phyloP scores from a whole-genome alignment of 2,888 invertebrate genomes.

The Melanotus villosus region DNA sequence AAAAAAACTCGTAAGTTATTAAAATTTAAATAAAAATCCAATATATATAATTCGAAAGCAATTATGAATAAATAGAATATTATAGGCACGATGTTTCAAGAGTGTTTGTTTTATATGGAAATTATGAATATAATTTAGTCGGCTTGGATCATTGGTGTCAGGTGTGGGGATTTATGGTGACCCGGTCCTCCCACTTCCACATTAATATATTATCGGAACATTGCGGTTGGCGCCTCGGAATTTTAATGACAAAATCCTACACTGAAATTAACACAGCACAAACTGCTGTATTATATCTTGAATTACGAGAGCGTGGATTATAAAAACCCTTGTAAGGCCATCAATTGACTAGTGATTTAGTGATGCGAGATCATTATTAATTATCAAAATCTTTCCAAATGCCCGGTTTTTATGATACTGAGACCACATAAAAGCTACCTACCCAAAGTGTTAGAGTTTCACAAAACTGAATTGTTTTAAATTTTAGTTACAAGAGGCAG shows the following conservation, averaged over 20 bases:
- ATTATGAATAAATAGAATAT: slow-evolving; percentile 29
- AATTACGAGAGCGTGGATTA: slow-evolving; percentile 18
- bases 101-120: slow-evolving; percentile 59
- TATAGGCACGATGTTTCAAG: slow-evolving; percentile 9
- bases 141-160: slow-evolving; percentile 59
- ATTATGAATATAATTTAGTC: slow-evolving; percentile 62
- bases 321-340: not conserved
- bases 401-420: not conserved
- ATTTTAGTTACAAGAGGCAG: not conserved
- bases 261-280: slow-evolving; percentile 34
- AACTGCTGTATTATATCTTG: slow-evolving; percentile 21
- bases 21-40: slow-evolving; percentile 27
- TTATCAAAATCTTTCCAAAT: not conserved
- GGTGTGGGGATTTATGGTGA: slow-evolving; percentile 62
- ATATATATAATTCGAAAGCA: slow-evolving; percentile 30
- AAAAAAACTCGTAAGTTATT: not conserved
- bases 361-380: not conserved
- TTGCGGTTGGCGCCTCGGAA: slow-evolving; percentile 62
- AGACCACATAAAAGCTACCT: no score
- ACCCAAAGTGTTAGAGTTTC: not conserved
- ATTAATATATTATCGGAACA: slow-evolving; percentile 63
- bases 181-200: slow-evolving; percentile 63
- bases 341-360: not conserved
- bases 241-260: slow-evolving; percentile 62
- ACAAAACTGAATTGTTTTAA: not conserved